Base-by-base conservation (phyloP, 2,113 vertebrate species). In the Alligator mississippiensis region DNA sequence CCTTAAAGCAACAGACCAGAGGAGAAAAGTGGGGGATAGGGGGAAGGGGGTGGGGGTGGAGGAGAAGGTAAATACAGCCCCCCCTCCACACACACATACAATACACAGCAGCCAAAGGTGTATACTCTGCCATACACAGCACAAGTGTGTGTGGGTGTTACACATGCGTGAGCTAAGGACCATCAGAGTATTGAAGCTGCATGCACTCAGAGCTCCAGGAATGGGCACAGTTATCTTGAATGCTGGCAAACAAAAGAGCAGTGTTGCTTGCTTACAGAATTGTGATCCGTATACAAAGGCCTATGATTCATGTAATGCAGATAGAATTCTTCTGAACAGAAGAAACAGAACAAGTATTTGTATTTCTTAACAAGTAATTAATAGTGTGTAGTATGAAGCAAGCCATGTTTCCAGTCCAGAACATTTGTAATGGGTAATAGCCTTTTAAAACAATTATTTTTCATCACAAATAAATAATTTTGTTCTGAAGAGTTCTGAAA, bases 121-220 rank as follows among this genome's bases (percentile, higher is more conserved):
- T 47, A 47, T 9, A 47, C 47, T 47, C 47, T 47, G 47, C 47
- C 47, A 47, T 47, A 47, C 47, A 47, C 47, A 47, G 47, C 47
- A 47, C 47, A 47, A 47, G 47, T 47, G 47, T 47, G 47, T 47
- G 47, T 47, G 47, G 47, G 47, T 47, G 47, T 47, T 47, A 47
- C 47, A 47, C 47, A 47, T 47, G 47, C 7, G 9, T 47, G 47
- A 47, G 47, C 47, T 9, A 47, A 47, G 47, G 47, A 47, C 47
- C 47, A 9, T 47, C 47, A 47, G 47, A 47, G 47, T 47, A 47
- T 47, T 47, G 47, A 47, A 47, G 47, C 93, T 93, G 88, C 68
- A 21, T 90, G 57, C 34, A 85, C 70, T 57, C 68, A 88, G 76
- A 75, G 47, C 85, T 91, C 82, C 68, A 94, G 90, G 72, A 92